Evolutionary conservation across 2,797 vertebrate species (phyloP).

Genomic region (Macropus fuliginosus): DNA sequence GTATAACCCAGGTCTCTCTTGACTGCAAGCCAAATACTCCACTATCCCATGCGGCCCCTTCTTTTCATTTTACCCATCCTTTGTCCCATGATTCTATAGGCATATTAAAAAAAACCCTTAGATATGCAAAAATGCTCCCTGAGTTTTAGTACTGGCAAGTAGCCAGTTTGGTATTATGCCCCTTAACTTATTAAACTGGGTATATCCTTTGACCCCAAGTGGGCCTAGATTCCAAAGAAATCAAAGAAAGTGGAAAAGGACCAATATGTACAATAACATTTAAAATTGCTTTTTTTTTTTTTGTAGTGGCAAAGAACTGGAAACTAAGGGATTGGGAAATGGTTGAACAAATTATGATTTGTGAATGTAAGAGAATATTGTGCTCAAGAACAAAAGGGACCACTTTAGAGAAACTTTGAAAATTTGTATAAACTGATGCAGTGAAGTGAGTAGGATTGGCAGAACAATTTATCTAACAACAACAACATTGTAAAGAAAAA

Average conservation of each 20-base stretch:
- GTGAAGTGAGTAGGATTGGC: neutral
- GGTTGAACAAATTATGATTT: neutral
- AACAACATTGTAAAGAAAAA: neutral
- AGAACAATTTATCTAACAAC: neutral
- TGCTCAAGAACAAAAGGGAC: neutral
- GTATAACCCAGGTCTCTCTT: neutral
- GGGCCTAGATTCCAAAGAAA: neutral
- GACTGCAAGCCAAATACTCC: neutral
- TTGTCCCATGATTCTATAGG: neutral
- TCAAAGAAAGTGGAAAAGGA: neutral
- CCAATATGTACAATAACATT: neutral
- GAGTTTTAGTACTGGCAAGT: neutral
- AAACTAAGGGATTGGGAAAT: neutral
- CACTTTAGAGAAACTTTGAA: neutral
- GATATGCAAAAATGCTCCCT: neutral
- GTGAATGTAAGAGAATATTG: neutral
- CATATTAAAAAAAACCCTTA: neutral
- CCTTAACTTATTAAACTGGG: neutral
- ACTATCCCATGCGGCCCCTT: neutral
- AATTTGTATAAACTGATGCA: neutral
- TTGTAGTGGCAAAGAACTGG: neutral
- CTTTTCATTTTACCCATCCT: neutral
- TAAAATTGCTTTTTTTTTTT: neutral
- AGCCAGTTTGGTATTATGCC: neutral
- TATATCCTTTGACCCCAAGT: neutral